Base-by-base conservation (phyloP, 2,113 vertebrate genomes). In the Meriones unguiculatus region DNA sequence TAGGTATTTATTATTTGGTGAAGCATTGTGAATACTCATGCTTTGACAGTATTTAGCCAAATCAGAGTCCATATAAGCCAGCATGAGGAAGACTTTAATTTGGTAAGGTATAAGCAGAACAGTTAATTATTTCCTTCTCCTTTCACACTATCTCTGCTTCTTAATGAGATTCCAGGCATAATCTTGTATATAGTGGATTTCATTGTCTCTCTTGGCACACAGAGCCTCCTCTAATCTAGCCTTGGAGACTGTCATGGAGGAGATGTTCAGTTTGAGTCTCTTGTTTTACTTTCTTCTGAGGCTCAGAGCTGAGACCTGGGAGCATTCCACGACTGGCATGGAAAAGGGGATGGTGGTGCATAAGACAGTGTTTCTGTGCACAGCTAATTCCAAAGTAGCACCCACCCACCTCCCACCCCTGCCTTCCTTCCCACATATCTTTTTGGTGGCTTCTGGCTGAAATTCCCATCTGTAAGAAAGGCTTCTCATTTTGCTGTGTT, bases 11-110 rank as follows among this genome's bases (percentile, higher is more conserved):
- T 73, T 38, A 38, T 73, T n/a, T 73, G n/a, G 20, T 8, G 17
- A 35, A 25, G 28, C 6, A 11, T 3, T 30, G 30, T 0, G 18
- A 38, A 0, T 4, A 8, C 0, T 2, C n/a, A 62, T 24, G 28
- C 85, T 76, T 25, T 30, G 95, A 75, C 59, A 12, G 11, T 3
- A 69, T 30, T 14, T 0, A n/a, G 50, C 14, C 13, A 65, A 64
- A 11, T 30, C 12, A 10, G 24, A 3, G 24, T 2, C 0, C 9
- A 0, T 46, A 64, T 0, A 5, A 41, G 17, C 30, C 81, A 32
- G 41, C 14, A 57, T 28, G 3, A 30, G 32, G 86, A 6, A 13
- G 65, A 22, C 38, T 75, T 80, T 32, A 65, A 72, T 52, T 35
- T 73, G 88, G 52, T 41, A 22, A 0, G 25, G 14, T 5, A 0